phyloP scores from a whole-genome alignment of 2,113 vertebrate genomes.

The Cyanistes caeruleus region DNA sequence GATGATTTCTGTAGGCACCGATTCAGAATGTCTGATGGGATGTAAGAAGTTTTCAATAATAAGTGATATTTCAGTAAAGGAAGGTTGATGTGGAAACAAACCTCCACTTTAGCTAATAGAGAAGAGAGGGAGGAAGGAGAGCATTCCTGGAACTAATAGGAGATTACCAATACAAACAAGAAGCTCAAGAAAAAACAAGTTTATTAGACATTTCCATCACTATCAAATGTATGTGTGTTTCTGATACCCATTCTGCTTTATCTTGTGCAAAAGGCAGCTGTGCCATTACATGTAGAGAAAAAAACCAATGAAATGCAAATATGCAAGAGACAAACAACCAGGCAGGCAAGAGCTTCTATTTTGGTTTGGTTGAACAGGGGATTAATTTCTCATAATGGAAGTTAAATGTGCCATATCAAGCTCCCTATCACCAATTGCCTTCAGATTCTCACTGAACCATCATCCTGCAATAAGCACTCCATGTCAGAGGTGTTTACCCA shows the following conservation, averaged over 20 bases:
- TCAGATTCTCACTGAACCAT: background rate
- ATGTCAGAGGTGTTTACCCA: background rate
- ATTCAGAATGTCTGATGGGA: background rate
- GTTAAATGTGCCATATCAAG: background rate
- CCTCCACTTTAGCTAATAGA: background rate
- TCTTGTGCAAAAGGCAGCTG: slow-evolving; percentile 22
- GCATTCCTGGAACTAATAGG: slow-evolving; percentile 12
- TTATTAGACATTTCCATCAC: background rate
- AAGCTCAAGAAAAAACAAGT: background rate
- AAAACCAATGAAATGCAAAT: slow-evolving; percentile 39
- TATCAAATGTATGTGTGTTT: background rate
- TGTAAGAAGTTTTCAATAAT: background rate
- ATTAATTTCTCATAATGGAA: slow-evolving; percentile 38
- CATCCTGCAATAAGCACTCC: background rate
- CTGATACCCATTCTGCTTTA: background rate
- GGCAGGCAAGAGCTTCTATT: slow-evolving; percentile 7
- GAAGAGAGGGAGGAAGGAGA: background rate
- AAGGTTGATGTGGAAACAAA: background rate
- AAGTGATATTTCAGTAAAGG: background rate
- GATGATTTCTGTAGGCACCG: background rate
- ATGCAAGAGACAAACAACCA: slow-evolving; percentile 22
- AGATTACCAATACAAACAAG: background rate
- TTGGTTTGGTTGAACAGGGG: background rate
- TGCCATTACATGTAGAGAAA: background rate
- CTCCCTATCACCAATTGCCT: background rate